Base-by-base conservation (phyloP, 2,797 vertebrate genomes). In the Buceros bicornis region DNA sequence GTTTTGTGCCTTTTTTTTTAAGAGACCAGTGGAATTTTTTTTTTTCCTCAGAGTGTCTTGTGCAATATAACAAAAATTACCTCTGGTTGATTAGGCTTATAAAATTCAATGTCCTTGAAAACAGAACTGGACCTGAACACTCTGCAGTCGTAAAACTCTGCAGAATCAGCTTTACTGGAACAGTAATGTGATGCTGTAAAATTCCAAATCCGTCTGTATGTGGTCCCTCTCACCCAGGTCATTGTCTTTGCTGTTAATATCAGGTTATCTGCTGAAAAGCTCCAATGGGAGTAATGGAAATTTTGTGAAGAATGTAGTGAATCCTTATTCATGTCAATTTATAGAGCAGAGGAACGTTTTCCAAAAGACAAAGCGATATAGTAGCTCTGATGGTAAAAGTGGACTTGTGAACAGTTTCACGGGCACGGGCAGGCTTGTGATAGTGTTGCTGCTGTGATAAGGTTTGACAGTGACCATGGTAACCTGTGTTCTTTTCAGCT, bases 401-500 rank as follows among this genome's bases (percentile, higher is more conserved):
- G 70, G 47, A 24, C 33, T 51, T 81, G 54, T 56, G 31, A 74
- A 50, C 28, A 72, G 43, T 83, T 95, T 73, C 85, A 47, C 37
- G 42, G 65, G 67, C 82, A 76, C 4, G 8, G 62, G 37, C 78
- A 87, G 24, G 65, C 54, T 91, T 95, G 50, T 94, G 91, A 73
- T 70, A 66, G 24, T 91, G 22, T 96, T 95, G 82, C 88, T 94
- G 85, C 78, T 84, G 64, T 95, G 78, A 92, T 90, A 56, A 37
- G 78, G 65, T 96, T 90, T 94, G 91, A 96, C 81, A 83, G 51
- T 96, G 95, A 95, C 66, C 92, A 80, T 95, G 62, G 94, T 91
- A 93, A 93, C 95, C 97, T 98, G 91, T 98, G 97, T 97, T 98
- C 97, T 98, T 98, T 98, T 95, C 98, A 98, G 97, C 97, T 96